Conservation (phyloP, 2,888 invertebrate species). For the Sesia apiformis region DNA sequence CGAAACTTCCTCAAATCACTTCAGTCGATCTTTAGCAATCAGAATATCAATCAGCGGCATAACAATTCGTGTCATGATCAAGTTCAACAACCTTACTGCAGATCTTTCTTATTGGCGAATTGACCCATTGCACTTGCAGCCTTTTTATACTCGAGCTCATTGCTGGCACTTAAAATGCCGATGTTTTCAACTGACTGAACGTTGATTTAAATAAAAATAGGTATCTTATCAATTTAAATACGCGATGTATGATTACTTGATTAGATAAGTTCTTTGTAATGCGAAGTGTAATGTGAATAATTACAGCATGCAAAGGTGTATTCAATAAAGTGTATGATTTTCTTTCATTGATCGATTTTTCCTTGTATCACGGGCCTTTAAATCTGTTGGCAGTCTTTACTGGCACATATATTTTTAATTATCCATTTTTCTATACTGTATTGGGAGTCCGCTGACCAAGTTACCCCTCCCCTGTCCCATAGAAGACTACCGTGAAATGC, state of each 20-base stretch:
- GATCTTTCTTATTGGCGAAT: constrained; percentile 34
- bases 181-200: background rate
- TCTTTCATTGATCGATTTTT: too few relatives aligned
- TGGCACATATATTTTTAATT: too few relatives aligned
- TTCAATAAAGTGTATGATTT: too few relatives aligned
- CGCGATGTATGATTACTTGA: background rate
- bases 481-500: too few relatives aligned
- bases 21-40: background rate
- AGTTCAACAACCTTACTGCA: constrained; percentile 42
- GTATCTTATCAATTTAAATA: background rate
- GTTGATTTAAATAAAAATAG: background rate
- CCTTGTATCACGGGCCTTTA: too few relatives aligned
- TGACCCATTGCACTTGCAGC: constrained; percentile 17
- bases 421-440: too few relatives aligned
- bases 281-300: background rate
- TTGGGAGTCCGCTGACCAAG: too few relatives aligned
- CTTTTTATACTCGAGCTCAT: background rate
- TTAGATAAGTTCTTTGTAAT: background rate
- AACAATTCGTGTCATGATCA: constrained; percentile 41
- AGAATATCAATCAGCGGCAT: constrained; percentile 52
- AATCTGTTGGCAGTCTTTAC: too few relatives aligned
- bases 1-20: background rate
- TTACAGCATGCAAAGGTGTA: too few relatives aligned
- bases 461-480: too few relatives aligned
- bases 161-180: background rate